A percentile compares a stretch with the other conserved stretches of the same genome.
phyloP scores from a whole-genome alignment of 2,113 vertebrate genomes.

The Anguilla japonica region DNA sequence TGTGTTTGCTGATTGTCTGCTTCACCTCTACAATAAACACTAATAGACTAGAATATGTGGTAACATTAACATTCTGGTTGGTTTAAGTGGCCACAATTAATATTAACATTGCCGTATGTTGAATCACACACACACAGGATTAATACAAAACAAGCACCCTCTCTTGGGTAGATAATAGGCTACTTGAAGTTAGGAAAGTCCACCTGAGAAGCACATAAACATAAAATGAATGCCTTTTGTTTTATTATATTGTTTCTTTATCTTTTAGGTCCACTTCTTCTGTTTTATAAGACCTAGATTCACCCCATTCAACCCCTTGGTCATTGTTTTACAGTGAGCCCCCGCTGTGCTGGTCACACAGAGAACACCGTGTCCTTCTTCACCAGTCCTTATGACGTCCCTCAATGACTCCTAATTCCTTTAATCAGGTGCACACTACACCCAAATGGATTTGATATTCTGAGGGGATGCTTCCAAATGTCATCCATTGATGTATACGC shows the following conservation, averaged over 20 bases:
- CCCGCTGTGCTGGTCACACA: background rate
- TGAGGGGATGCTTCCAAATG: background rate
- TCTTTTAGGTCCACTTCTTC: background rate
- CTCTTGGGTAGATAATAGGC: too few species aligned
- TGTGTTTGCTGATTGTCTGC: too few species aligned
- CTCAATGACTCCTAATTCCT: background rate
- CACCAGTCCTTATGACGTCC: background rate
- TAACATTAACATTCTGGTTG: too few species aligned
- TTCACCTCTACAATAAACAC: too few species aligned
- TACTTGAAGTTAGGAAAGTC: too few species aligned
- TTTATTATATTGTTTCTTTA: background rate
- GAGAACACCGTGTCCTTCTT: background rate
- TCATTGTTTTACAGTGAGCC: background rate
- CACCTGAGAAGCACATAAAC: too few species aligned
- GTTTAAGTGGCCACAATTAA: too few species aligned
- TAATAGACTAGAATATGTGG: too few species aligned
- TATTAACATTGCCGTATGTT: too few species aligned
- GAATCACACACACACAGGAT: too few species aligned
- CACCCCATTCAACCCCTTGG: background rate
- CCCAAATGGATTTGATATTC: background rate
- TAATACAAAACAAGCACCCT: too few species aligned
- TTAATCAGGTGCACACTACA: background rate
- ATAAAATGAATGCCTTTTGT: too few species aligned
- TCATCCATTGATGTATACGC: background rate
- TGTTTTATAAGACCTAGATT: background rate